Base-by-base conservation (phyloP, 2,888 invertebrate genomes). In the Spilosoma lubricipeda region DNA sequence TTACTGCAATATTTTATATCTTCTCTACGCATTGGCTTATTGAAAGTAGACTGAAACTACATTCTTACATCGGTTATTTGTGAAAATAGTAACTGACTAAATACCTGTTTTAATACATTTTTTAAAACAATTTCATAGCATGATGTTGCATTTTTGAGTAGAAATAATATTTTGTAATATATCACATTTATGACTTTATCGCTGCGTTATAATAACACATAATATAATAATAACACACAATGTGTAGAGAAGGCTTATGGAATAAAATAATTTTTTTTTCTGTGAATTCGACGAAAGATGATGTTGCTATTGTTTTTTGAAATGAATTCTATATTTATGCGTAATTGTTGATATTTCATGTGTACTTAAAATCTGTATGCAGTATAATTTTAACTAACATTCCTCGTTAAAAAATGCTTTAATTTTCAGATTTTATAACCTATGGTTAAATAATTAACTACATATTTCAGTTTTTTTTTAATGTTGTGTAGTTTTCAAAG, bases 341-440 rank as follows among this genome's bases (percentile, higher is more conserved):
- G 7, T 33, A 36, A 20, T 69, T 76, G 72, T 73, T 77, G 63
- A 73, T 76, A 52, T 67, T 69, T 74, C 45, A 30, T 77, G 59
- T 77, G 84, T 85, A 83, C 80, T 84, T 85, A 85, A 85, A 73
- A 70, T 67, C 70, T 77, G 33, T 52, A 33, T 75, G n/a, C 64
- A 67, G 48, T 18, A 75, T 75, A 71, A 20, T 72, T 78, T 70
- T 3, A 67, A 82, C 81, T 84, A 85, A 81, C 80, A 85, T 83
- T 85, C 84, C 82, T 82, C 67, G 27, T 66, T 68, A 23, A 48
- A 30, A 18, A 27, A 67, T n/a, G 42, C 73, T 78, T 81, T 76
- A 75, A 70, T 76, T 75, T 80, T 71, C 63, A 65, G 42, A 0
- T 70, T 56, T 52, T 70, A 23, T 48, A 20, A 48, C 64, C 13